Evolutionary conservation across 2,888 invertebrate genomes (phyloP).

Genomic region (Eretmocerus hayati): DNA sequence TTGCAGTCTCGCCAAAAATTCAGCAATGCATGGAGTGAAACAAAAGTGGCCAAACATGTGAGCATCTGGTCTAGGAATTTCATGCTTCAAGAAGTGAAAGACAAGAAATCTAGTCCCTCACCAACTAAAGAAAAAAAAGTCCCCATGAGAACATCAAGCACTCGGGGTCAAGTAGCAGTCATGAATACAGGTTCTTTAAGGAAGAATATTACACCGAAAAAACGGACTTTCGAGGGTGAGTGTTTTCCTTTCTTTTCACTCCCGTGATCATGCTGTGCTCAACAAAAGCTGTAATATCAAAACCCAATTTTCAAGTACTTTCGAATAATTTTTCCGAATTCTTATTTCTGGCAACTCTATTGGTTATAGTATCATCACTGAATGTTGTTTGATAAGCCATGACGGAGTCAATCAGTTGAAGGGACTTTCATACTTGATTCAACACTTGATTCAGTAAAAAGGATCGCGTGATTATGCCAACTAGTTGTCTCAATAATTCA

Average conservation of each 20-base stretch:
- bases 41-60: constrained; percentile 31
- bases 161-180: constrained; percentile 40
- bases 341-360: no score
- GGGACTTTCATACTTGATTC: no score
- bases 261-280: no score
- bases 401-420: no score
- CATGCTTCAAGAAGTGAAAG: constrained; percentile 26
- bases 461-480: no score
- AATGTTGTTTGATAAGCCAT: no score
- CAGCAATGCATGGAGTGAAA: constrained; percentile 30
- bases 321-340: no score
- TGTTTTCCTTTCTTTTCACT: neutral
- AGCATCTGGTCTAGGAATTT: constrained; percentile 49
- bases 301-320: no score
- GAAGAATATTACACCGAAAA: constrained; percentile 24
- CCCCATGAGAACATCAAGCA: constrained; percentile 25
- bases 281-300: no score
- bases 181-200: constrained; percentile 31
- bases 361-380: no score
- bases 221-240: constrained; percentile 26
- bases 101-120: constrained; percentile 8
- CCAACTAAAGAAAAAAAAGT: constrained; percentile 21
- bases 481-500: no score
- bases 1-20: constrained; percentile 23
- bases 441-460: no score